phyloP scores from a whole-genome alignment of 2,797 vertebrate genomes.

The Somateria mollissima region DNA sequence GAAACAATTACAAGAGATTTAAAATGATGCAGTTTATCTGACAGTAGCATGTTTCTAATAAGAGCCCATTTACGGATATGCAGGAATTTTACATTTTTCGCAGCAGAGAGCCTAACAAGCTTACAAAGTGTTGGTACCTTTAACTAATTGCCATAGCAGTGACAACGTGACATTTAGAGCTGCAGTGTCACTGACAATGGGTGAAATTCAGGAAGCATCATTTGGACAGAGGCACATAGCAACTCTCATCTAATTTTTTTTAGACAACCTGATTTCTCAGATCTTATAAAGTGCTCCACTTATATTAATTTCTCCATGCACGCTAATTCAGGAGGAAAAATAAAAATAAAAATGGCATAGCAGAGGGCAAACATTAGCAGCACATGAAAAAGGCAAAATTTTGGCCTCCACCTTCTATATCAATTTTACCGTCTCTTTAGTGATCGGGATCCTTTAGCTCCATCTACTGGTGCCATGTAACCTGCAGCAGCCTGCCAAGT shows the following conservation, averaged over 20 bases:
- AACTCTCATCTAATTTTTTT: background rate
- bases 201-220: background rate
- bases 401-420: fast-evolving
- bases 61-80: background rate
- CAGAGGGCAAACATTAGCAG: background rate
- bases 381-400: fast-evolving
- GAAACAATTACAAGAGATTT: background rate
- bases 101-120: background rate
- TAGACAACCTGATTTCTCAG: background rate
- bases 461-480: background rate
- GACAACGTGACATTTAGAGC: background rate
- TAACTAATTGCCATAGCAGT: background rate
- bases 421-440: fast-evolving
- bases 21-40: fast-evolving
- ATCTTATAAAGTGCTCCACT: background rate
- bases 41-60: fast-evolving
- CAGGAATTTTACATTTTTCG: background rate
- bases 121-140: background rate
- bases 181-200: fast-evolving
- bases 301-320: background rate
- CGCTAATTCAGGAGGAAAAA: background rate
- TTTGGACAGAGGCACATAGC: background rate
- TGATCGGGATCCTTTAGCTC: constrained; percentile 27
- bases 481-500: background rate
- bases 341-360: background rate